phyloP scores from a whole-genome alignment of 2,113 vertebrate genomes.

The Camarhynchus parvulus region DNA sequence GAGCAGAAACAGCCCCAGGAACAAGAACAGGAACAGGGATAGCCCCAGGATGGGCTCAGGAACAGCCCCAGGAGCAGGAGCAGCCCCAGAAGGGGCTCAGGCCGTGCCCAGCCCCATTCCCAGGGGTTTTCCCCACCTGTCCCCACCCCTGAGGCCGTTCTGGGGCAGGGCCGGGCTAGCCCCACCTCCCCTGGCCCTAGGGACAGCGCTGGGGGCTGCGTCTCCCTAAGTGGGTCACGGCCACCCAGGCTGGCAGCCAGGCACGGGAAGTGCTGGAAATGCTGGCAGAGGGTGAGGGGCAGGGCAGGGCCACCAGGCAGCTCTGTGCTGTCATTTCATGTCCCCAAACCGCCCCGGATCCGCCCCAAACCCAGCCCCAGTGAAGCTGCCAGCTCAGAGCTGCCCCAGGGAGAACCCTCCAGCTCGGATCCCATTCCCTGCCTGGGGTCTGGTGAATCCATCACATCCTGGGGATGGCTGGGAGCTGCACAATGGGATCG shows the following conservation, averaged over 20 bases:
- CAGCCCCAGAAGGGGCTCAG: not conserved
- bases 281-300: not conserved
- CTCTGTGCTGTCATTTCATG: not conserved
- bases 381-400: not conserved
- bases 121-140: not conserved
- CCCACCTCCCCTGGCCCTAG: not conserved
- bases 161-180: not conserved
- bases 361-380: not conserved
- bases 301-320: too few species aligned
- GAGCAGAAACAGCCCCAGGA: too few species aligned
- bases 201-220: fast-evolving
- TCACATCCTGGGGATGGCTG: not conserved
- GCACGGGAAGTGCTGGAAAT: not conserved
- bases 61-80: not conserved
- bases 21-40: too few species aligned
- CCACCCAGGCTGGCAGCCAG: not conserved
- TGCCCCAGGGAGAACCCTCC: not conserved
- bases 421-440: not conserved
- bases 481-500: not conserved
- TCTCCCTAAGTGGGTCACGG: not conserved
- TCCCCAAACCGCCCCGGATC: not conserved
- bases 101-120: not conserved
- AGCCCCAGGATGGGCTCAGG: too few species aligned
- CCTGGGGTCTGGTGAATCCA: not conserved
- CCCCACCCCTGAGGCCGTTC: fast-evolving